These are phyloP conservation scores for Acrocephalus scirpaceus DNA, from an alignment of 2,797 vertebrate genomes.

Conservation along the genomic window DNA sequence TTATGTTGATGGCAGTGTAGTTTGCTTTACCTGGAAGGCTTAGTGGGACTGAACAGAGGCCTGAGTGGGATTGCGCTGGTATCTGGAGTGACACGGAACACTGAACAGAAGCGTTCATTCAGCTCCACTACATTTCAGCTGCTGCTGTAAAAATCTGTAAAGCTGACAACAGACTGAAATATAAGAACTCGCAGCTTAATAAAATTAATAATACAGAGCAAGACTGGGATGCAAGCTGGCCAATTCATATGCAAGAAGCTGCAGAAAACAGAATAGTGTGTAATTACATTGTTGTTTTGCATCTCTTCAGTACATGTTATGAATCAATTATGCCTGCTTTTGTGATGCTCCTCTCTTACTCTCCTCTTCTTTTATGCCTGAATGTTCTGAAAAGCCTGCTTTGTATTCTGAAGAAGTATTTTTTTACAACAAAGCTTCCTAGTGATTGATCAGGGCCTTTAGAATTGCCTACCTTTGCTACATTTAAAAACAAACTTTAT, in stretches of 20 bases:
- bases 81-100: not conserved
- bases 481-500: constrained; percentile 63
- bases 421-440: constrained; percentile 72
- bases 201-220: constrained; percentile 59
- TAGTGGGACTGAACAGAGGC: constrained; percentile 5
- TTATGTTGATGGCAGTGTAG: not conserved
- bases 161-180: constrained; percentile 56
- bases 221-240: constrained; percentile 37
- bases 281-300: constrained; percentile 67
- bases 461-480: constrained; percentile 68
- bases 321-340: constrained; percentile 69
- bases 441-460: constrained; percentile 69
- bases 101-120: constrained; percentile 32
- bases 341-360: constrained; percentile 63
- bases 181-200: constrained; percentile 57
- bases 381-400: constrained; percentile 63
- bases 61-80: not conserved
- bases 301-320: constrained; percentile 58
- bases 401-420: constrained; percentile 69
- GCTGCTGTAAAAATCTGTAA: constrained; percentile 53
- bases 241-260: constrained; percentile 36
- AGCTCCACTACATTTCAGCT: constrained; percentile 26
- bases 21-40: constrained; percentile 37
- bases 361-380: constrained; percentile 50
- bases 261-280: constrained; percentile 36